phyloP scores from a whole-genome alignment of 2,888 invertebrate species.

The Cacoxenus indagator region DNA sequence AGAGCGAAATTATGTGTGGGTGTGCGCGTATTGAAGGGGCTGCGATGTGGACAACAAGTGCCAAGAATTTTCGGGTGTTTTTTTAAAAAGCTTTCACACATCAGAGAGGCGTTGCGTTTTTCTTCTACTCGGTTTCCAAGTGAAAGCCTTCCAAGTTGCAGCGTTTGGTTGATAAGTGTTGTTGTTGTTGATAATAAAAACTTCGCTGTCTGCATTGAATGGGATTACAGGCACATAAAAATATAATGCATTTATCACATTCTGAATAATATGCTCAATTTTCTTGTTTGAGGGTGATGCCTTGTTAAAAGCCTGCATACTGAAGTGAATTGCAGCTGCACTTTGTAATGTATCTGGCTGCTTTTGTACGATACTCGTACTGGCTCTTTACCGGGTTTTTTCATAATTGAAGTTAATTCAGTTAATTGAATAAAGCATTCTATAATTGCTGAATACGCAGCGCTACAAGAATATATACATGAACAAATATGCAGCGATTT shows the following conservation, averaged over 20 bases:
- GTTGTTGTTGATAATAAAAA: conserved; percentile 22
- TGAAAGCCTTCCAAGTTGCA: background rate
- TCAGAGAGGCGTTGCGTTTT: background rate
- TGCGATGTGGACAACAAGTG: conserved; percentile 1
- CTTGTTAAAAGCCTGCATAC: background rate
- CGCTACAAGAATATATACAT: background rate
- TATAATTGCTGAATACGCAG: background rate
- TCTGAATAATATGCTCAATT: background rate
- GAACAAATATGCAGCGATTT: background rate
- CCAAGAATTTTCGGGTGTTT: background rate
- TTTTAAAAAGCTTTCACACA: conserved; percentile 4
- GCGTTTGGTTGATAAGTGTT: conserved; percentile 34
- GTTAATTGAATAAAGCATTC: conserved; percentile 14
- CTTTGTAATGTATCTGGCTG: background rate
- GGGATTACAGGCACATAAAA: conserved; percentile 39
- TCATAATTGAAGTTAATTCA: conserved; percentile 12
- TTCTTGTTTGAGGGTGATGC: background rate
- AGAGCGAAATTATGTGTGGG: background rate
- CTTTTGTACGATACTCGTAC: background rate
- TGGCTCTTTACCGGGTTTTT: background rate
- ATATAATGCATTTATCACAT: conserved; percentile 35
- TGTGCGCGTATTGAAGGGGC: background rate
- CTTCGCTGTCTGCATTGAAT: conserved; percentile 24
- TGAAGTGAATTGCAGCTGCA: background rate
- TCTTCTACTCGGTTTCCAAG: background rate